A percentile compares a stretch with the other conserved stretches of the same genome.
Evolutionary conservation across 2,113 vertebrate genomes (phyloP).

Genomic region (Festucalex cinctus): DNA sequence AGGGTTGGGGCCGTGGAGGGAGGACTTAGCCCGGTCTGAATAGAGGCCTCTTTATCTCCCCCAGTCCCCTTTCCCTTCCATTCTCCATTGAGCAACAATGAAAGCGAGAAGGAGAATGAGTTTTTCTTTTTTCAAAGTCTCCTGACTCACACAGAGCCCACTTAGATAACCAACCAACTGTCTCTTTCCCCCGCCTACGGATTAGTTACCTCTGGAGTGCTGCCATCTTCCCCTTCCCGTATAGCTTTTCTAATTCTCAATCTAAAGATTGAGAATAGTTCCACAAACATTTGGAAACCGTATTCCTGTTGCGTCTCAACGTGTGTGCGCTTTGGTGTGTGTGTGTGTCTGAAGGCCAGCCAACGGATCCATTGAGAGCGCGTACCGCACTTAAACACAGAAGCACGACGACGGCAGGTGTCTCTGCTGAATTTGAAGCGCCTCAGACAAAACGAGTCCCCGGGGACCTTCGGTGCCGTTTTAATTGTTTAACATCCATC

Average conservation of each 20-base stretch:
- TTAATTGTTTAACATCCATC: slow-evolving; percentile 79
- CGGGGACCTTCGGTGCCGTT: slow-evolving; percentile 68
- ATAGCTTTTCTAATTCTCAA: slow-evolving; percentile 61
- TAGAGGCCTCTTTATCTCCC: slow-evolving; percentile 72
- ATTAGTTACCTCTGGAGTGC: slow-evolving; percentile 72
- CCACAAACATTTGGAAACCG: slow-evolving; percentile 57
- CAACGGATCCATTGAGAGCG: slow-evolving; percentile 53
- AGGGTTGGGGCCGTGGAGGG: slow-evolving; percentile 20
- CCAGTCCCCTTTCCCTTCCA: slow-evolving; percentile 61
- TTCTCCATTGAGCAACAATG: slow-evolving; percentile 73
- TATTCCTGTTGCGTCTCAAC: slow-evolving; percentile 42
- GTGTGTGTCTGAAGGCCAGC: slow-evolving; percentile 49
- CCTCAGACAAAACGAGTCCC: slow-evolving; percentile 60
- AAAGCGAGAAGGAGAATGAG: slow-evolving; percentile 55
- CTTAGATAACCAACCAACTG: slow-evolving; percentile 63
- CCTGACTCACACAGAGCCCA: slow-evolving; percentile 54
- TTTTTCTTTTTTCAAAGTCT: slow-evolving; percentile 53
- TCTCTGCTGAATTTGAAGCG: slow-evolving; percentile 59
- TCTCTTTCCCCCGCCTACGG: slow-evolving; percentile 46
- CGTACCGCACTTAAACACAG: slow-evolving; percentile 53
- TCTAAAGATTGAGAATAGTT: slow-evolving; percentile 62
- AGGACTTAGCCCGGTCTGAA: slow-evolving; percentile 69
- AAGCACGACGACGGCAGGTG: slow-evolving; percentile 55
- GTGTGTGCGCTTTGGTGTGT: slow-evolving; percentile 26
- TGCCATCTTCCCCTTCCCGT: slow-evolving; percentile 64